Evolutionary conservation across 2,797 vertebrate genomes (phyloP).

Genomic region (Adelosebastes latens): DNA sequence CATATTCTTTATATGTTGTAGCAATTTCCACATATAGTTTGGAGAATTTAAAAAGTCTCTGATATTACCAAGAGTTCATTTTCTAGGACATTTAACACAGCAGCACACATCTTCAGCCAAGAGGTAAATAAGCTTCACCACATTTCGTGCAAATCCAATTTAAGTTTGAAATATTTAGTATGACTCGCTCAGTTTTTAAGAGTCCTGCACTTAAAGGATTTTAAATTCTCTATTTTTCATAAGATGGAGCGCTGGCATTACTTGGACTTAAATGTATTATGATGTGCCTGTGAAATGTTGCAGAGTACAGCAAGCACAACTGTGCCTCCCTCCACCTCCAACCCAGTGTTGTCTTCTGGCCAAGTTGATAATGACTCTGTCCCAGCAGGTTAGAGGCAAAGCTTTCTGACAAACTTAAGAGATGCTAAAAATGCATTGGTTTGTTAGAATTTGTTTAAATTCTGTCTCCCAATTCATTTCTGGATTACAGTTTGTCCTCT

Average conservation of each 20-base stretch:
- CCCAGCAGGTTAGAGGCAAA: constrained; percentile 6
- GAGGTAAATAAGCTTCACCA: not conserved
- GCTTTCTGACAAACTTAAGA: not conserved
- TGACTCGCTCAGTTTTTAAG: constrained; percentile 1
- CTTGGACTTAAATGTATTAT: constrained; percentile 3
- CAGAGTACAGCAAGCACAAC: constrained; percentile 12
- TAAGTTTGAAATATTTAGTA: constrained; percentile 51
- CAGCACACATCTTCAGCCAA: not conserved
- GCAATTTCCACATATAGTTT: not conserved
- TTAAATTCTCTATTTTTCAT: constrained; percentile 40
- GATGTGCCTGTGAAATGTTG: constrained; percentile 10
- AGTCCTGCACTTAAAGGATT: constrained; percentile 31
- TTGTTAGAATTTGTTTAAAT: constrained; percentile 9
- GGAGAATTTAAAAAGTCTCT: not conserved
- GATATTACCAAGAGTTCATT: not conserved
- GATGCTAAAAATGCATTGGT: not conserved
- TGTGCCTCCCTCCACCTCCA: constrained; percentile 8
- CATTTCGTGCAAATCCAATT: constrained; percentile 23
- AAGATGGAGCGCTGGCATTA: not conserved
- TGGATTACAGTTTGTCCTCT: constrained; percentile 29
- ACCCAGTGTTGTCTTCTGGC: not conserved
- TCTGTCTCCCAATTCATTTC: constrained; percentile 33
- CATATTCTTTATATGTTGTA: not conserved
- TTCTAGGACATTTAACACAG: constrained; percentile 18
- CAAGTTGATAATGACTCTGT: constrained; percentile 18